Percentiles rank a stretch among this genome's conserved stretches.
phyloP scores from a whole-genome alignment of 2,113 vertebrate genomes.

The Leuciscus idus region DNA sequence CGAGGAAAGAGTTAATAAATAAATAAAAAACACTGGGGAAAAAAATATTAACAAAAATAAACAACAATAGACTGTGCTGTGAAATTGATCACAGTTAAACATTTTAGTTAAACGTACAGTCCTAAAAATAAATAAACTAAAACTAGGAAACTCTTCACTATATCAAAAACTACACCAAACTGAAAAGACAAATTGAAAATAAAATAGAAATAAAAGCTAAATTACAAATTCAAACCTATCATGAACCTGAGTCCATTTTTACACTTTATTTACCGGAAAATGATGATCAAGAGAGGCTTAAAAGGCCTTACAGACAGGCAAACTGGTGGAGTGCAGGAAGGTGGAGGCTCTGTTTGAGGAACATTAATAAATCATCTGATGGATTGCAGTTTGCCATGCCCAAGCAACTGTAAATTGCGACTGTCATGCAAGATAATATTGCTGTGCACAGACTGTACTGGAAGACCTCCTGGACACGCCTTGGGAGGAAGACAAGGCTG shows the following conservation, averaged over 20 bases:
- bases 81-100: too few species aligned
- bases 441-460: conserved; percentile 14
- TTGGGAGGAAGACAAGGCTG: conserved; percentile 1
- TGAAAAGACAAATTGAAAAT: too few species aligned
- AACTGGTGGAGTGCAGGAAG: not conserved
- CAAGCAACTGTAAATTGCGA: conserved; percentile 24
- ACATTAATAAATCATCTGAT: conserved; percentile 26
- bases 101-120: too few species aligned
- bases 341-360: not conserved
- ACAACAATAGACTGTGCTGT: too few species aligned
- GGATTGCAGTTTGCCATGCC: conserved; percentile 15
- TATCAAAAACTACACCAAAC: too few species aligned
- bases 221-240: not conserved
- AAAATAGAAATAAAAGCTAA: not conserved
- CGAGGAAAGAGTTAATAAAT: not conserved
- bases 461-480: conserved; percentile 5
- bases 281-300: not conserved
- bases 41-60: too few species aligned
- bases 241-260: not conserved
- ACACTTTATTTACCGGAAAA: not conserved
- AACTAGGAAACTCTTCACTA: too few species aligned
- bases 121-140: too few species aligned
- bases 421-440: conserved; percentile 23
- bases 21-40: too few species aligned
- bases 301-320: not conserved